phyloP scores from a whole-genome alignment of 2,888 invertebrate genomes.

The Seira ritae region DNA sequence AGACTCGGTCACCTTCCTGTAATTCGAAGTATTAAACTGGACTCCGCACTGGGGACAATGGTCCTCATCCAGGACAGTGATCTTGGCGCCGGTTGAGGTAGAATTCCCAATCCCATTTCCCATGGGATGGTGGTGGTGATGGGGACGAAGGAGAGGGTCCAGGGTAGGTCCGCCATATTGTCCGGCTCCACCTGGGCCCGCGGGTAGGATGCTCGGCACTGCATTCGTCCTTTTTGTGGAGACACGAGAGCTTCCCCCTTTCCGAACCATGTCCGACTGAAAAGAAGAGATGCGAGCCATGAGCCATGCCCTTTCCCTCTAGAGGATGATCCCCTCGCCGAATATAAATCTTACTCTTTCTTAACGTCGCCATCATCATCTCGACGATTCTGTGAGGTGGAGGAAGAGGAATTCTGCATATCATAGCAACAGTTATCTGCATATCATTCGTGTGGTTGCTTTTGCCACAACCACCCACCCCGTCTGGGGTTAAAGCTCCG shows the following conservation, averaged over 20 bases:
- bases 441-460: too few species aligned
- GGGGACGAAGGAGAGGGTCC: neutral
- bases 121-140: neutral
- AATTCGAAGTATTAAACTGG: conserved; percentile 54
- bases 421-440: too few species aligned
- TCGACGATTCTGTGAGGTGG: neutral
- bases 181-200: neutral
- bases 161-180: neutral
- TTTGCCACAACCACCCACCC: too few species aligned
- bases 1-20: conserved; percentile 67
- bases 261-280: conserved; percentile 69
- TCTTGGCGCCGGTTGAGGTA: neutral
- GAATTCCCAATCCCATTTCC: conserved; percentile 5
- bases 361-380: neutral
- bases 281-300: neutral
- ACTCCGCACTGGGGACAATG: conserved; percentile 68
- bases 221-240: conserved; percentile 34
- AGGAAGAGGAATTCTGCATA: too few species aligned
- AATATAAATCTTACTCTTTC: neutral
- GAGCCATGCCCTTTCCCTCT: too few species aligned
- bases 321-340: too few species aligned
- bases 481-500: too few species aligned
- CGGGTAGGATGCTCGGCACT: conserved; percentile 9
- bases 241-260: conserved; percentile 50
- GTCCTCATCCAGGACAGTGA: conserved; percentile 41